These are phyloP conservation scores for Hypsibius dujardini DNA, from an alignment of 1,140 invertebrate genomes.

Conservation along the genomic window DNA sequence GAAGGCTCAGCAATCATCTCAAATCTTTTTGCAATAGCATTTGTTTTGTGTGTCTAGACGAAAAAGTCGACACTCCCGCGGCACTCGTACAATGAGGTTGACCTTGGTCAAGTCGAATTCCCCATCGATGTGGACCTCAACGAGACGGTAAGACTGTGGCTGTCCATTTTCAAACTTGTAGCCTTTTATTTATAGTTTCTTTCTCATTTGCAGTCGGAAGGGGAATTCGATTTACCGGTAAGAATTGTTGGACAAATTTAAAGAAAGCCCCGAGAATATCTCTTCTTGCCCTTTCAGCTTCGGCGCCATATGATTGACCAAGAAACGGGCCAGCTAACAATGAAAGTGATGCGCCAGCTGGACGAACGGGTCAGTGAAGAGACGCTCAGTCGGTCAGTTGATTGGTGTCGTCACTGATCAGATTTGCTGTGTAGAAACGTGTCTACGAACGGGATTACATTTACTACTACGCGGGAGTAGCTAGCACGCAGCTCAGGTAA, in stretches of 20 bases:
- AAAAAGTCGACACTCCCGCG: background rate
- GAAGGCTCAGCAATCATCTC: no score
- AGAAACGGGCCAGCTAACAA: background rate
- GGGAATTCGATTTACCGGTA: background rate
- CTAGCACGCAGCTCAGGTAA: background rate
- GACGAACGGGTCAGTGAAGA: background rate
- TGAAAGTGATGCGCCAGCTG: background rate
- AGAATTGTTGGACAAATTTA: background rate
- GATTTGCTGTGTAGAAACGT: conserved; percentile 5
- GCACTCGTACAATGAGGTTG: conserved; percentile 10
- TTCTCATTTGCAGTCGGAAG: background rate
- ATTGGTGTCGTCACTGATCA: background rate
- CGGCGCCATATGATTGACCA: background rate
- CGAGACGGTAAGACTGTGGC: background rate
- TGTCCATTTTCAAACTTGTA: no score
- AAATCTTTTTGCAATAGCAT: background rate
- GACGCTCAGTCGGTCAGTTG: background rate
- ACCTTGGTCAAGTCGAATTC: background rate
- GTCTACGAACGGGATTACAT: conserved; percentile 3
- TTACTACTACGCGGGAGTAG: background rate
- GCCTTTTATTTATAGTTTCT: background rate
- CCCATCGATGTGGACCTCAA: background rate
- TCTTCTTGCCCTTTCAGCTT: background rate
- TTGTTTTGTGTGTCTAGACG: background rate
- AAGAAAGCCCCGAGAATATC: background rate